Base-by-base conservation (phyloP, 92 coral and sea anemone genomes). In the Micromussa lordhowensis region DNA sequence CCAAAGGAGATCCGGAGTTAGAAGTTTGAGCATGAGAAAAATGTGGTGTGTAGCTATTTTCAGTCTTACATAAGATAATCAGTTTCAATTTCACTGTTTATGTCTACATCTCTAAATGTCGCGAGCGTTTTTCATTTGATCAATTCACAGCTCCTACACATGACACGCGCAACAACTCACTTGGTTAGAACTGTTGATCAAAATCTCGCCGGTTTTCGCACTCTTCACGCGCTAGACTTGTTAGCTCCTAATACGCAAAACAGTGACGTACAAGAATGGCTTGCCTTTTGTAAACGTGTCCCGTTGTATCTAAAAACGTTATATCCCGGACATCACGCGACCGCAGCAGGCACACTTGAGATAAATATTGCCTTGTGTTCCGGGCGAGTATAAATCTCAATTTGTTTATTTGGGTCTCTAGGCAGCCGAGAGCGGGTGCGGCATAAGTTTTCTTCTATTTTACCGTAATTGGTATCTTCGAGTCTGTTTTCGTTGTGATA, bases 361-460 rank as follows among this genome's bases (percentile, higher is more conserved):
- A 83, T 73, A 73, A 73, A 73, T 71, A 58, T 74, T 84, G 58
- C 40, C 51, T 38, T 57, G 54, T 51, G 68, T 84, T 84, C 87
- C 79, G 88, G 87, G 80, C 48, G 68, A 75, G 51, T 72, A 51
- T 7, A 29, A 66, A 68, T 75, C 81, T 71, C 57, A 72, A 34
- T 36, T 36, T 84, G 88, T 84, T 84, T 84, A 73, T 40, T n/a
- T 54, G 53, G 76, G 88, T 84, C 88, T 57, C 88, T 28, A 84
- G 81, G 88, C 73, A 84, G 74, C 88, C 4, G 72, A 55, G 88
- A 55, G 80, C 78, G 88, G 88, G 88, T 53, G 88, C 88, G 88
- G 88, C 58, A 22, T 15, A 38, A 19, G 68, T n/a, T 84, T 31
- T 34, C 32, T 32, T 5, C 28, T 24, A 57, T 61, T 36, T 85